Conservation (phyloP, 2,888 invertebrate species). For the Nysson spinosus region DNA sequence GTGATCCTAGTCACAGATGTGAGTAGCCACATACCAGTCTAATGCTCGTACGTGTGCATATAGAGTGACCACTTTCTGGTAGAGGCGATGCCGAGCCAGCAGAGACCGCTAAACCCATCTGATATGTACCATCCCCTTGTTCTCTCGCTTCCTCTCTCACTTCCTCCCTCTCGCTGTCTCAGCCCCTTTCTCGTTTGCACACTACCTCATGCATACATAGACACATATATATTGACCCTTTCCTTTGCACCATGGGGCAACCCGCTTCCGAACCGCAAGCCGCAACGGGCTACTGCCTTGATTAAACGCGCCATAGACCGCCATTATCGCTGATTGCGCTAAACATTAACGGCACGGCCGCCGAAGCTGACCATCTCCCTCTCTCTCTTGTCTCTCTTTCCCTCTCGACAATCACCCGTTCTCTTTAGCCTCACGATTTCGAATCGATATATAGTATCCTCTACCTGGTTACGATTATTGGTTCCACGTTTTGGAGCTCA, state of each 20-base stretch:
- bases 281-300: constrained; percentile 77
- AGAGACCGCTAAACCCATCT: constrained; percentile 76
- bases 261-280: constrained; percentile 74
- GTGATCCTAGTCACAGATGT: constrained; percentile 36
- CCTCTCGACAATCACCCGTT: constrained; percentile 12
- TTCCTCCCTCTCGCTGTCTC: constrained; percentile 29
- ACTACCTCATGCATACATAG: constrained; percentile 1
- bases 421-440: constrained; percentile 44
- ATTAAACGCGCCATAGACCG: constrained; percentile 78
- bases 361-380: constrained; percentile 50
- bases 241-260: constrained; percentile 68
- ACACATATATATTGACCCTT: constrained; percentile 51
- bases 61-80: constrained; percentile 74
- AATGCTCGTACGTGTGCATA: constrained; percentile 46
- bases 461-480: constrained; percentile 49
- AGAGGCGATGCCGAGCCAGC: constrained; percentile 71
- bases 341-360: constrained; percentile 76
- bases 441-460: constrained; percentile 39
- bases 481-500: constrained; percentile 35
- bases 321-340: constrained; percentile 78
- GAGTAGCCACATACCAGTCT: constrained; percentile 24
- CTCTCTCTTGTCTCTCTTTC: constrained; percentile 9
- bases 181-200: constrained; percentile 33
- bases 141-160: constrained; percentile 44
- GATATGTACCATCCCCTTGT: constrained; percentile 69